These are phyloP conservation scores for Drosophila kambysellisi DNA, from an alignment of 2,888 invertebrate genomes.

Conservation along the genomic window DNA sequence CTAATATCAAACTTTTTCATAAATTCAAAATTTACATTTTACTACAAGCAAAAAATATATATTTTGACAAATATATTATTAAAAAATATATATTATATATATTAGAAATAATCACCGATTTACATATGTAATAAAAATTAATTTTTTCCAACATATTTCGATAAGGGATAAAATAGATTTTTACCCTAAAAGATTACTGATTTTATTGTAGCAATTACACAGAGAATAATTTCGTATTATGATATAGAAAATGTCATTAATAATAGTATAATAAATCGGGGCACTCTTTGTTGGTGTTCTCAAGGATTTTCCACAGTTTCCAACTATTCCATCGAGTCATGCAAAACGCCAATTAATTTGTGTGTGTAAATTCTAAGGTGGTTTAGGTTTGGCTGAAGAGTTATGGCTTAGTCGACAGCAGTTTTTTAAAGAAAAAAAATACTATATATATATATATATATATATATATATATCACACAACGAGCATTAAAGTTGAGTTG, in stretches of 20 bases:
- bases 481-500: constrained; percentile 52
- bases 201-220: background rate
- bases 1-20: too few relatives aligned
- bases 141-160: background rate
- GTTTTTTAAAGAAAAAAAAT: background rate
- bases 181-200: background rate
- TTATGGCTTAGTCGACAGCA: constrained; percentile 7
- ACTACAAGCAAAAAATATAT: background rate
- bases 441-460: background rate
- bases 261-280: background rate
- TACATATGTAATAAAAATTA: fast-evolving
- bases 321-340: constrained; percentile 1
- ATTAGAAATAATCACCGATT: background rate
- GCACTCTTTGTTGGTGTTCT: background rate
- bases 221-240: background rate
- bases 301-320: background rate
- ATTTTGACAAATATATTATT: background rate
- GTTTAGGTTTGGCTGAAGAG: constrained; percentile 20
- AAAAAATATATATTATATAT: background rate
- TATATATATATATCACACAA: constrained; percentile 12
- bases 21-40: too few relatives aligned
- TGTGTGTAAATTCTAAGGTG: constrained; percentile 25
- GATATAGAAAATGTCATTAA: background rate
- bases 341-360: constrained; percentile 31
- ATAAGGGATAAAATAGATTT: background rate